Conservation (phyloP, 2,888 invertebrate genomes). For the Stenurella melanura region DNA sequence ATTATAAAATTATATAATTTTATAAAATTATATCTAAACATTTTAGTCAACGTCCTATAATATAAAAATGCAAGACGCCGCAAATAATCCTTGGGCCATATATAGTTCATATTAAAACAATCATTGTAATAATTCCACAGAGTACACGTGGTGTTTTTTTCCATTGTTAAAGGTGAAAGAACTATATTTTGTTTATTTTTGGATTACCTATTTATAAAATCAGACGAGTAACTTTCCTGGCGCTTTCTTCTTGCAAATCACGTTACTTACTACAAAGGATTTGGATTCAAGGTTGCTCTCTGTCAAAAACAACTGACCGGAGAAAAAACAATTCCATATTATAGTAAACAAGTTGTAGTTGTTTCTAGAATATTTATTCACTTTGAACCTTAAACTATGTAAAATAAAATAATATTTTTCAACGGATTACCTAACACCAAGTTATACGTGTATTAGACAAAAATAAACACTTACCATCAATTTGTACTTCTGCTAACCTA, state of each 20-base stretch:
- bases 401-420: neutral
- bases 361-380: neutral
- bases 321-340: neutral
- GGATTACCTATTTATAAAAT: neutral
- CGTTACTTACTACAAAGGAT: neutral
- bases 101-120: no score
- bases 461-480: conserved; percentile 18
- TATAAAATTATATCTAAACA: no score
- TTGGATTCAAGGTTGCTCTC: neutral
- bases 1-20: no score
- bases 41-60: no score
- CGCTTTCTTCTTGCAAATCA: neutral
- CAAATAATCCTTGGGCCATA: no score
- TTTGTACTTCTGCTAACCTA: neutral
- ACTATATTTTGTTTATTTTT: neutral
- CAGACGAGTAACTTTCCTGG: neutral
- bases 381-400: neutral
- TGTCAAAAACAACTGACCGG: neutral
- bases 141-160: no score
- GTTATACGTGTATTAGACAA: neutral
- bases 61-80: no score
- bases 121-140: no score
- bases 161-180: no score
- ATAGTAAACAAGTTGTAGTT: neutral
- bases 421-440: neutral